phyloP scores from a whole-genome alignment of 2,113 vertebrate species.

The Chaetops frenatus region DNA sequence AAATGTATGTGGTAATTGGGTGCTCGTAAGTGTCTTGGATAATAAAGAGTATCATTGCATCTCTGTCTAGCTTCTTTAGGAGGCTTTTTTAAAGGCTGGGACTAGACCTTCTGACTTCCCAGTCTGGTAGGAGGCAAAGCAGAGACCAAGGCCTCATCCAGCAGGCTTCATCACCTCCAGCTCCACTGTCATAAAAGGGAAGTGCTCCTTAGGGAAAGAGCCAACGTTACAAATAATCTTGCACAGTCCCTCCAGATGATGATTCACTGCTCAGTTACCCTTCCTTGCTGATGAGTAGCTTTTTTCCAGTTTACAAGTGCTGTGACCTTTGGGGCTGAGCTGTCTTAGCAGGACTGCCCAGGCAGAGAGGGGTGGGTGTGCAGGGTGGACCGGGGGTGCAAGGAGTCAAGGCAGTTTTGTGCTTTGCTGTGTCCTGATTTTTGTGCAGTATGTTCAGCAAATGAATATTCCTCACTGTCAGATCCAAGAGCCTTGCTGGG shows the following conservation, averaged over 20 bases:
- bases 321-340: not conserved
- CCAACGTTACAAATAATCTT: not conserved
- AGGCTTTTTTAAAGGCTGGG: not conserved
- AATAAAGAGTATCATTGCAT: not conserved
- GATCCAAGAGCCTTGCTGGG: not conserved
- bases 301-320: not conserved
- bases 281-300: not conserved
- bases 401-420: not conserved
- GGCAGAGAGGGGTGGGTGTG: not conserved
- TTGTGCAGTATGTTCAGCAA: not conserved
- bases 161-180: not conserved
- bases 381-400: not conserved
- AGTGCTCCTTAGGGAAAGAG: not conserved
- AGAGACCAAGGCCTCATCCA: not conserved
- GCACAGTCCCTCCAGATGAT: not conserved
- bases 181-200: not conserved
- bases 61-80: not conserved
- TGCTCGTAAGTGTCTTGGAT: not conserved
- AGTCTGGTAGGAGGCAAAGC: not conserved
- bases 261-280: not conserved
- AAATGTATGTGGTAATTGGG: not conserved
- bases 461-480: not conserved
- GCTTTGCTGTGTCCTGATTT: not conserved
- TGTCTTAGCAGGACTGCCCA: not conserved
- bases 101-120: not conserved